These are phyloP conservation scores for Oenanthe oenanthe DNA, from an alignment of 2,113 vertebrate species.

Conservation along the genomic window DNA sequence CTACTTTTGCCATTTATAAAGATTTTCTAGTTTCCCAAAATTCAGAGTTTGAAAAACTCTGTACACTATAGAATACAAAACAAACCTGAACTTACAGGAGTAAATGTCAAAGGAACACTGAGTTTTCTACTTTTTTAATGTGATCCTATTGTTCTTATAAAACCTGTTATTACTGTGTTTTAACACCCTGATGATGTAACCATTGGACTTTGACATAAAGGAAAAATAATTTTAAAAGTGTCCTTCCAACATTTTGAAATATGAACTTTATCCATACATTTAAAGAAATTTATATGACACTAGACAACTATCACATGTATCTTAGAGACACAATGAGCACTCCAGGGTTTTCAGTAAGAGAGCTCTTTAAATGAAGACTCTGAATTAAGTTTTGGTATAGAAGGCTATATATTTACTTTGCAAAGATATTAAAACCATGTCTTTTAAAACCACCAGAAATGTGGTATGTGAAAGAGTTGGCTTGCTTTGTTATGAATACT, in stretches of 20 bases:
- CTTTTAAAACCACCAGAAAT: slow-evolving; percentile 26
- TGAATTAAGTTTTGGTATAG: slow-evolving; percentile 9
- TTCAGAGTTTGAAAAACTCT: not conserved
- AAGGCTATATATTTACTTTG: slow-evolving; percentile 15
- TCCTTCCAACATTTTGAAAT: not conserved
- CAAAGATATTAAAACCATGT: slow-evolving; percentile 45
- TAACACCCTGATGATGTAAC: not conserved
- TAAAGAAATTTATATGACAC: not conserved
- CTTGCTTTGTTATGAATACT: slow-evolving; percentile 29
- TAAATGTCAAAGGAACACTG: not conserved
- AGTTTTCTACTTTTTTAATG: not conserved
- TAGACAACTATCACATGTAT: not conserved
- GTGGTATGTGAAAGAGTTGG: not conserved
- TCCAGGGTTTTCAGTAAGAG: not conserved
- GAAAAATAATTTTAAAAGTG: not conserved
- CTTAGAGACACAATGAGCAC: not conserved
- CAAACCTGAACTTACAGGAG: not conserved
- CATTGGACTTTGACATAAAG: not conserved
- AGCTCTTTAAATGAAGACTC: not conserved
- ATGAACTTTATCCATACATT: not conserved
- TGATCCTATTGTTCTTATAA: not conserved
- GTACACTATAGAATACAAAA: not conserved
- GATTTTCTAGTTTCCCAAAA: not conserved
- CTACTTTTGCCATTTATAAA: not conserved
- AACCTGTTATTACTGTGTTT: not conserved